Conservation (phyloP, 2,888 invertebrate genomes). For the Aleiodes alternator region DNA sequence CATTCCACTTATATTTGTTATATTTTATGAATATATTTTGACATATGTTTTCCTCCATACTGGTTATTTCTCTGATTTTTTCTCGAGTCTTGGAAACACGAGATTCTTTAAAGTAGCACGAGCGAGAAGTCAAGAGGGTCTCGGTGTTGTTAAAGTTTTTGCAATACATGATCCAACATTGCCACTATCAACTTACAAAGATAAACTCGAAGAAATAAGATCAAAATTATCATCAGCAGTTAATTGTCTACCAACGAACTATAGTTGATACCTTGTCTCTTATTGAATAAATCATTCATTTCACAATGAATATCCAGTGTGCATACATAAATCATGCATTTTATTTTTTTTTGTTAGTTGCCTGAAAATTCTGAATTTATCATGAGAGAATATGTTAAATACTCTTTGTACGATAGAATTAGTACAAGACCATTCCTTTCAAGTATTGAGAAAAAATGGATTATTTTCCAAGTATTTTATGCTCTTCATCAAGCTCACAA, state of each 20-base stretch:
- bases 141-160: conserved; percentile 97
- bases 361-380: conserved; percentile 95
- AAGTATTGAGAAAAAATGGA: conserved; percentile 97
- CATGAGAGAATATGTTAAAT: conserved; percentile 96
- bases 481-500: conserved; percentile 96
- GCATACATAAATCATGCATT: conserved; percentile 31
- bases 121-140: conserved; percentile 90
- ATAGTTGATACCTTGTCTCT: conserved; percentile 75
- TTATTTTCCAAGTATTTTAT: conserved; percentile 97
- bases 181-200: conserved; percentile 90
- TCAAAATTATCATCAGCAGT: conserved; percentile 86
- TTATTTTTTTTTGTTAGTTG: conserved; percentile 76
- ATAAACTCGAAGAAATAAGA: conserved; percentile 87
- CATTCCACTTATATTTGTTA: too few relatives aligned
- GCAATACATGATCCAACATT: conserved; percentile 96
- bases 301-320: background rate
- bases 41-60: too few relatives aligned
- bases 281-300: conserved; percentile 16
- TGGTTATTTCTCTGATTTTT: background rate
- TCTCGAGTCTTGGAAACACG: conserved; percentile 93
- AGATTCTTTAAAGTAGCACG: conserved; percentile 98
- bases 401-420: conserved; percentile 97
- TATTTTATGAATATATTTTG: too few relatives aligned
- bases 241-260: conserved; percentile 89
- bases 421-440: conserved; percentile 97